phyloP scores from a whole-genome alignment of 2,888 invertebrate genomes.

The Parnassius mnemosyne region DNA sequence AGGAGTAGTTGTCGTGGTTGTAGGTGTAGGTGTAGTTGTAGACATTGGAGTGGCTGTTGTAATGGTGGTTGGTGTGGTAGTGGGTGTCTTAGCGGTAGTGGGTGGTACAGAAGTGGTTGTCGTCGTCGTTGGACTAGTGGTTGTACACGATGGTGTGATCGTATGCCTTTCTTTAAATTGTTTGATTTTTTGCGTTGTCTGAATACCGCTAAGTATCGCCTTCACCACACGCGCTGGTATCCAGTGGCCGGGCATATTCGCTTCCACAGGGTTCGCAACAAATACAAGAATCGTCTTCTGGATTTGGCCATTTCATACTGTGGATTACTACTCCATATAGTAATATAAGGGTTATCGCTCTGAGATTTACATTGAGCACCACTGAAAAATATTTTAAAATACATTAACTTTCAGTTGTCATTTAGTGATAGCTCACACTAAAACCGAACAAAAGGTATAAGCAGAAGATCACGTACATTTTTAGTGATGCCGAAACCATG shows the following conservation, averaged over 20 bases:
- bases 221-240: conserved; percentile 55
- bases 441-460: too few species aligned
- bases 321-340: conserved; percentile 8
- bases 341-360: conserved; percentile 14
- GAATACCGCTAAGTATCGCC: conserved; percentile 39
- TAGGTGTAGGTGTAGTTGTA: conserved; percentile 26
- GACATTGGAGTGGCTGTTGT: conserved; percentile 29
- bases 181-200: conserved; percentile 11
- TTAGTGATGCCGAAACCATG: too few species aligned
- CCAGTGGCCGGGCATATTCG: conserved; percentile 61
- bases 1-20: conserved; percentile 27
- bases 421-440: too few species aligned
- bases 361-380: conserved; percentile 26
- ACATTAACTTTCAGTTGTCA: too few species aligned
- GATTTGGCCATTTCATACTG: conserved; percentile 33
- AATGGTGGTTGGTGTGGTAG: conserved; percentile 27
- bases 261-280: conserved; percentile 58
- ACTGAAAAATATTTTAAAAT: conserved; percentile 18
- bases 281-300: conserved; percentile 43
- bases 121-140: conserved; percentile 21
- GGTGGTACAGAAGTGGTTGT: conserved; percentile 21
- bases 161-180: not conserved
- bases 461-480: too few species aligned
- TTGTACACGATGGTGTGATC: conserved; percentile 24
- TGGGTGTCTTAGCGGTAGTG: conserved; percentile 7